Evolutionary conservation across 1,140 invertebrate species (phyloP), one percentile per base, ranked within the genome.

Genomic region (Camponotus vicinus): DNA sequence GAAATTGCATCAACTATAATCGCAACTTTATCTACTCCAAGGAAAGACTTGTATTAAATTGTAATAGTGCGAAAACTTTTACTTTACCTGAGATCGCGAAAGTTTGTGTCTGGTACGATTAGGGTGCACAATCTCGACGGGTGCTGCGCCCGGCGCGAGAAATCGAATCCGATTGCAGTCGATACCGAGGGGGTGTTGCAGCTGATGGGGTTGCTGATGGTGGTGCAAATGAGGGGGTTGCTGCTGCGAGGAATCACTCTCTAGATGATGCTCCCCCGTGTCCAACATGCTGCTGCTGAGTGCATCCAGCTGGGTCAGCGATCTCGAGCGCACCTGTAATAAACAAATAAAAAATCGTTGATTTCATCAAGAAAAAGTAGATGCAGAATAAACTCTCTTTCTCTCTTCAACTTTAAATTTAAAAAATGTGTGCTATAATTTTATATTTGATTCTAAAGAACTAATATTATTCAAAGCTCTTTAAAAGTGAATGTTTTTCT

Each of bases 241-340:
- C 66, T 93, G 92, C 52, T 92, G 90, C 78, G 86, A 77, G 87
- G 91, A 84, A 61, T 88, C 80, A 64, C 90, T 77, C 18, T 92
- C 92, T 49, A 93, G 89, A 91, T 92, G 91, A 75, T 95, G 94
- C 9, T 94, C 94, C 49, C 93, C 92, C 15, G 93, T 92, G 82
- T 96, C 95, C 87, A 96, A 93, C 94, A 96, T 96, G 73, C 94
- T 95, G 94, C 95, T 95, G 91, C 96, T 96, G 89, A 97, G 92
- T 66, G 95, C 95, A 93, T 97, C 96, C 88, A 97, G 95, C 92
- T 96, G 96, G 87, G 96, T 97, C 89, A 97, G 92, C 92, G 96
- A 96, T 87, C 96, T 95, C 40, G 96, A 97, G 85, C 96, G 96
- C 86, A 96, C 96, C 96, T 97, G 92, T 2, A 95, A 94, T 27